A percentile compares a stretch with the other conserved stretches of the same genome.
Conservation (phyloP, 1,140 invertebrate genomes). For the Drosophila obscura region DNA sequence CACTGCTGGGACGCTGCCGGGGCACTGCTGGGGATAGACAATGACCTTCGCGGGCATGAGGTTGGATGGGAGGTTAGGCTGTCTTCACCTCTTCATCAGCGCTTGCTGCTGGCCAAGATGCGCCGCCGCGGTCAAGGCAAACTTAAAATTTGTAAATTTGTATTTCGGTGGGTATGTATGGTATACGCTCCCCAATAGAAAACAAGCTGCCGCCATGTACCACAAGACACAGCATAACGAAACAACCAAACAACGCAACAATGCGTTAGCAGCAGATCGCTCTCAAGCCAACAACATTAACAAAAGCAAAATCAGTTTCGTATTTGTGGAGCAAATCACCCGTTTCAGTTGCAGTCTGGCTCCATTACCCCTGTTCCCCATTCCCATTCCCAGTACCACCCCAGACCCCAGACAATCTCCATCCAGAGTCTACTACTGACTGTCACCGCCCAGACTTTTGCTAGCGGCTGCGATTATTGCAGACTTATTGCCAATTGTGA, state of each 20-base stretch:
- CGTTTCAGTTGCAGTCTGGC: conserved; percentile 6
- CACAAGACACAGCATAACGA: not conserved
- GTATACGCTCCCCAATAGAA: not conserved
- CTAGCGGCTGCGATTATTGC: not conserved
- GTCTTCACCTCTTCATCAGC: conserved; percentile 1
- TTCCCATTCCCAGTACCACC: not conserved
- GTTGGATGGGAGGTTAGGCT: conserved; percentile 1
- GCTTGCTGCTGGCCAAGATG: not conserved
- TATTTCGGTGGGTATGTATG: conserved; percentile 1
- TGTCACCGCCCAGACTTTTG: conserved; percentile 17
- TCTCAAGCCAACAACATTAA: conserved; percentile 22
- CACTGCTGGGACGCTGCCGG: not conserved
- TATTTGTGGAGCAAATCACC: conserved; percentile 36
- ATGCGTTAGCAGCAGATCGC: conserved; percentile 23
- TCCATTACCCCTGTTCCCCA: conserved; percentile 21
- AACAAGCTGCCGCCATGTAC: conserved; percentile 32
- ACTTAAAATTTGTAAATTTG: not conserved
- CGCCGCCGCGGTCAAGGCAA: conserved; percentile 33
- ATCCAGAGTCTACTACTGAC: conserved; percentile 6
- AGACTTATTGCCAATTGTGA: conserved; percentile 28
- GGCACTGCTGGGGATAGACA: conserved; percentile 6
- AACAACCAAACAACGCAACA: not conserved
- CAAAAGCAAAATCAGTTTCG: conserved; percentile 41
- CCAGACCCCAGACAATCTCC: conserved; percentile 5
- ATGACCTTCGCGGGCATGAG: conserved; percentile 30